phyloP scores from a whole-genome alignment of 2,888 invertebrate genomes.

The Phrixothrix hirtus region DNA sequence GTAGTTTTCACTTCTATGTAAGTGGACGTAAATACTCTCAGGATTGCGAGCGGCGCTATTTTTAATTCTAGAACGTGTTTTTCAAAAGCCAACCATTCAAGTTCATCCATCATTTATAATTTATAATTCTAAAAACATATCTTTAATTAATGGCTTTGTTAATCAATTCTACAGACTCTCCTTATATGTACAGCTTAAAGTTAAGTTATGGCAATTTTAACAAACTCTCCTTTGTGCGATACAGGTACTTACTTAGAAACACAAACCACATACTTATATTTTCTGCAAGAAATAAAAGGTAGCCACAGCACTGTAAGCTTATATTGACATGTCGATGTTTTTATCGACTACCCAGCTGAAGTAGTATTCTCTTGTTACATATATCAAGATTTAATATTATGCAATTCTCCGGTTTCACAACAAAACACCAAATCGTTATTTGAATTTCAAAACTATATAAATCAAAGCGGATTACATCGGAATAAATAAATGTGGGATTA shows the following conservation, averaged over 20 bases:
- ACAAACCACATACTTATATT: constrained; percentile 3
- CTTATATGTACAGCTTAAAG: constrained; percentile 18
- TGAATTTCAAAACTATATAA: constrained; percentile 33
- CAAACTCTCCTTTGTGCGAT: constrained; percentile 7
- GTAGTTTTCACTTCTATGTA: constrained; percentile 12
- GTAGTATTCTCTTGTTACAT: constrained; percentile 16
- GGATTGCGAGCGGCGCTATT: constrained; percentile 11
- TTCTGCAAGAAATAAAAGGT: constrained; percentile 5
- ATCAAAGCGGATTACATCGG: constrained; percentile 33
- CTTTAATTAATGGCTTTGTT: constrained; percentile 27
- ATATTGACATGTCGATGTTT: constrained; percentile 21
- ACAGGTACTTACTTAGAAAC: constrained; percentile 1
- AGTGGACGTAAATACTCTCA: constrained; percentile 17
- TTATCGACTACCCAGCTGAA: no score
- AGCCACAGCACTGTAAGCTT: constrained; percentile 4
- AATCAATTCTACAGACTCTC: constrained; percentile 20
- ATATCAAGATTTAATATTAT: constrained; percentile 25
- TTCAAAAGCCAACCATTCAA: constrained; percentile 2
- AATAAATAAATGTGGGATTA: constrained; percentile 34
- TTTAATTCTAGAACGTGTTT: constrained; percentile 15
- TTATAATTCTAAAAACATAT: constrained; percentile 26
- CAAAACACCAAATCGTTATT: constrained; percentile 25
- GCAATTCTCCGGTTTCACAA: constrained; percentile 16
- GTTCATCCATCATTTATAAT: constrained; percentile 21
- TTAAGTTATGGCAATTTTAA: constrained; percentile 15